Percentiles rank a stretch among this genome's conserved stretches.
Conservation (phyloP, 2,888 invertebrate species). For the Drosophila fungiperda region DNA sequence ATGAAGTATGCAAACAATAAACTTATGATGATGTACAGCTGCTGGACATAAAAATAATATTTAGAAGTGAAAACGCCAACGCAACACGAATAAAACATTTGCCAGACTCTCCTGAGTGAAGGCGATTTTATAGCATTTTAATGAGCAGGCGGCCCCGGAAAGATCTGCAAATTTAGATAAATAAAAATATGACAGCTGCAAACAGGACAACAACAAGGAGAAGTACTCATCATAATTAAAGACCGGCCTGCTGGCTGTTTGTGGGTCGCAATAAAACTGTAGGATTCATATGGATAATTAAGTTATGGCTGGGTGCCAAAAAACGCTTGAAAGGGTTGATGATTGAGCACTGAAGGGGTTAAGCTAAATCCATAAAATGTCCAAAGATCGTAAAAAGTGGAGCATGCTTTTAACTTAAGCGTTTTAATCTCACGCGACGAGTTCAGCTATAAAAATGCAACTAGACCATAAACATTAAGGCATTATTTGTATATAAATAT, state of each 20-base stretch:
- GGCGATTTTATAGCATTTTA: constrained; percentile 66
- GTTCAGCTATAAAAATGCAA: constrained; percentile 39
- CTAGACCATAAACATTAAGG: constrained; percentile 47
- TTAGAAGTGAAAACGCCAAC: constrained; percentile 36
- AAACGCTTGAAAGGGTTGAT: constrained; percentile 36
- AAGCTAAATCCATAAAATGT: constrained; percentile 58
- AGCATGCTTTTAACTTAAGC: constrained; percentile 32
- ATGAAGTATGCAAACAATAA: constrained; percentile 64
- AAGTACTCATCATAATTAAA: constrained; percentile 76
- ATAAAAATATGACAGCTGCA: constrained; percentile 79
- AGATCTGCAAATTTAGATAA: constrained; percentile 73
- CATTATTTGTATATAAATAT: constrained; percentile 39
- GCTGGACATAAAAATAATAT: constrained; percentile 66
- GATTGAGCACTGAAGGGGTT: background rate
- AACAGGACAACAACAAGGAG: constrained; percentile 11
- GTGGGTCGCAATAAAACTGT: constrained; percentile 59
- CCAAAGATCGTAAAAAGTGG: constrained; percentile 62
- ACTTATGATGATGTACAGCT: constrained; percentile 68
- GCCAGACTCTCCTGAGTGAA: constrained; percentile 19
- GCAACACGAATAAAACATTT: constrained; percentile 64
- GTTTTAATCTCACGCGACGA: constrained; percentile 48
- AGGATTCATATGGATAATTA: constrained; percentile 78
- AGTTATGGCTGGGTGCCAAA: constrained; percentile 71
- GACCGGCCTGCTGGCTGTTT: constrained; percentile 32
- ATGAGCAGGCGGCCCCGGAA: constrained; percentile 64